phyloP scores from a whole-genome alignment of 1,140 invertebrate genomes.

The Hermetia illucens region DNA sequence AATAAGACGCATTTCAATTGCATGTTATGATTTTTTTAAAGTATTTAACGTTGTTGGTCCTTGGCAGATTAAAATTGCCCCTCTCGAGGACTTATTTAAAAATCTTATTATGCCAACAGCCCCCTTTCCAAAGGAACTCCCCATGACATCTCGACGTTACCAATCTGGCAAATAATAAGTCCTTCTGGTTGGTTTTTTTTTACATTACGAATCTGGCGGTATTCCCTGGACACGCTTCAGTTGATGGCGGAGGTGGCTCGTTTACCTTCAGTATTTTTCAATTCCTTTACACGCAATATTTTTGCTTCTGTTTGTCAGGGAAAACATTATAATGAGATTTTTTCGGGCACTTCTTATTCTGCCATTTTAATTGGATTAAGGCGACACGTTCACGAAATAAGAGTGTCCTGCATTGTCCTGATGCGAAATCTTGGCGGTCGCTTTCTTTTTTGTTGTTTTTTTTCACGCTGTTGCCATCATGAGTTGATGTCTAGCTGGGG shows the following conservation, averaged over 20 bases:
- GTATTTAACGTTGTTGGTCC: background rate
- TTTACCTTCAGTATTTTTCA: no score
- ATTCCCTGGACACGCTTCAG: no score
- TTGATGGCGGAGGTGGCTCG: no score
- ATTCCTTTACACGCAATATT: no score
- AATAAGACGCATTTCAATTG: background rate
- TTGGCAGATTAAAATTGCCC: background rate
- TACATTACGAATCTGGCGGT: no score
- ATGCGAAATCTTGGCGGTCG: background rate
- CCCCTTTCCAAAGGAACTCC: no score
- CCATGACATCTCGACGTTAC: no score
- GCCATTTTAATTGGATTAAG: slow-evolving; percentile 1
- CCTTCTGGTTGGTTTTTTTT: no score
- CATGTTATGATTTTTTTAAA: background rate
- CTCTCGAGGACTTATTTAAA: background rate
- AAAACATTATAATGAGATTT: slow-evolving; percentile 1
- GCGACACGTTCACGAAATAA: background rate
- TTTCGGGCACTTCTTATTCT: background rate
- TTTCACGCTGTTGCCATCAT: no score
- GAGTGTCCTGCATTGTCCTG: background rate
- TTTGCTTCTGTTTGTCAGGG: background rate
- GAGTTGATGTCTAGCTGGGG: no score
- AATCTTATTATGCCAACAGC: background rate
- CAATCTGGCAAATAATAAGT: no score
- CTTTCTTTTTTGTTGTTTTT: no score